Evolutionary conservation across 2,113 vertebrate species (phyloP).

Genomic region (Scolopax mira): DNA sequence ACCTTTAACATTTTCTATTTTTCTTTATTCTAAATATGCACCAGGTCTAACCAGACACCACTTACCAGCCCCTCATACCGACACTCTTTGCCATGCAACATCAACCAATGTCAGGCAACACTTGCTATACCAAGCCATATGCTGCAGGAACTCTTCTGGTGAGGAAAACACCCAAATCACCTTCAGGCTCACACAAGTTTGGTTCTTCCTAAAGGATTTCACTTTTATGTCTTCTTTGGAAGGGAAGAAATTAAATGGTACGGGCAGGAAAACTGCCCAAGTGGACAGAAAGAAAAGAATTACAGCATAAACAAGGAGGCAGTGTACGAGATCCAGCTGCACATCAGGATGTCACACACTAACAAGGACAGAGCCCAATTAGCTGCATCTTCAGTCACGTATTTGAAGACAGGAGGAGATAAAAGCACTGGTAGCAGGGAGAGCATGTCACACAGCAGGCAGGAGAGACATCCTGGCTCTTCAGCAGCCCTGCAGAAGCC

Average conservation of each 20-base stretch:
- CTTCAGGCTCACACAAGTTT: neutral
- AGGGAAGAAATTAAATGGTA: rapidly evolving
- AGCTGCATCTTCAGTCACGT: rapidly evolving
- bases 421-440: rapidly evolving
- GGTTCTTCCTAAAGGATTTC: neutral
- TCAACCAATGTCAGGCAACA: too few relatives aligned
- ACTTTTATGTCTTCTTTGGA: neutral
- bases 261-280: neutral
- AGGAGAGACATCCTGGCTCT: neutral
- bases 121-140: too few relatives aligned
- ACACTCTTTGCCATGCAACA: neutral
- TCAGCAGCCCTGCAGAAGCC: neutral
- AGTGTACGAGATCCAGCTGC: neutral
- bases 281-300: neutral
- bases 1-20: neutral
- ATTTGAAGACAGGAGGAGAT: neutral
- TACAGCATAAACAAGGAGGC: neutral
- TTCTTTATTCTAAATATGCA: too few relatives aligned
- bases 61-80: neutral
- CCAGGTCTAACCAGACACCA: neutral
- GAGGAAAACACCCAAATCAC: neutral
- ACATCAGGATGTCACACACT: neutral
- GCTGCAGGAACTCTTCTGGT: too few relatives aligned
- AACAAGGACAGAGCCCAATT: neutral
- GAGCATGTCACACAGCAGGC: rapidly evolving